These are phyloP conservation scores for Lordiphosa collinella DNA, from an alignment of 1,140 invertebrate genomes.

Conservation along the genomic window DNA sequence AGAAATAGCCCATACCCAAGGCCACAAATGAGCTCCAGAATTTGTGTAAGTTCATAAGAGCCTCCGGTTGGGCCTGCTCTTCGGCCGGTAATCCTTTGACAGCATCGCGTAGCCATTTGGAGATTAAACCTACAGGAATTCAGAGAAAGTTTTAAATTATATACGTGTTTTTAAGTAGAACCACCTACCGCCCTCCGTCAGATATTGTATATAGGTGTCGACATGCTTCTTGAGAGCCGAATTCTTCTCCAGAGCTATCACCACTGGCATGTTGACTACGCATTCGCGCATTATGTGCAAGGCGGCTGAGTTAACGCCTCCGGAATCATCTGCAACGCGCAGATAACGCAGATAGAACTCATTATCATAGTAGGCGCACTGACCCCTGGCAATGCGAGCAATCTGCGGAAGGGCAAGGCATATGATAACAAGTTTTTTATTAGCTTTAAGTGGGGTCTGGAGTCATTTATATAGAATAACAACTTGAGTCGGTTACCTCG, in stretches of 20 bases:
- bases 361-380: conserved; percentile 90
- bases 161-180: not conserved
- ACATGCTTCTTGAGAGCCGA: conserved; percentile 87
- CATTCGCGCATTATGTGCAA: conserved; percentile 91
- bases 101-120: conserved; percentile 89
- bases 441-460: not conserved
- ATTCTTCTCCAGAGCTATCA: conserved; percentile 89
- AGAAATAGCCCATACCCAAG: conserved; percentile 84
- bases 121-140: conserved; percentile 80
- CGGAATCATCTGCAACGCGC: conserved; percentile 82
- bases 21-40: conserved; percentile 88
- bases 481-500: too few relatives aligned
- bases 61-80: conserved; percentile 81
- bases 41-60: conserved; percentile 87
- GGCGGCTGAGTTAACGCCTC: conserved; percentile 81
- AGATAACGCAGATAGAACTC: conserved; percentile 85
- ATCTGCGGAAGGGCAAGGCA: conserved; percentile 31
- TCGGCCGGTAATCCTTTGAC: conserved; percentile 81
- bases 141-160: not conserved
- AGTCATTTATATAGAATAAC: too few relatives aligned
- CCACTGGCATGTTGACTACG: conserved; percentile 89
- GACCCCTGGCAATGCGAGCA: conserved; percentile 84
- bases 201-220: conserved; percentile 84
- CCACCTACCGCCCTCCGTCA: conserved; percentile 85
- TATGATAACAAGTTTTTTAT: too few relatives aligned